phyloP scores from a whole-genome alignment of 2,113 vertebrate genomes.

The Scomber scombrus region DNA sequence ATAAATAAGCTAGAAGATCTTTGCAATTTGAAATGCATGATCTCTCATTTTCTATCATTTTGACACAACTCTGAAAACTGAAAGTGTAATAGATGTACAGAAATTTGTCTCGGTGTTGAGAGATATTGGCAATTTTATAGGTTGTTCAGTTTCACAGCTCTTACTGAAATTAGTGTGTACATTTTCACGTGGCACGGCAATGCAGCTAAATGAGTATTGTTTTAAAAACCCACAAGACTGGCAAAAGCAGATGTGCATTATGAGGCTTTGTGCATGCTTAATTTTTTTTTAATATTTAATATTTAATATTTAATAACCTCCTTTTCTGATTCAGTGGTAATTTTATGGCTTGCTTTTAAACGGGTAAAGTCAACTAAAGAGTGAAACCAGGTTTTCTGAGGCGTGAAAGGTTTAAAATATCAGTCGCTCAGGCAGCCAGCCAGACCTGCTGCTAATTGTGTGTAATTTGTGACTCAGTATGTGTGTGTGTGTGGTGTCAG shows the following conservation, averaged over 20 bases:
- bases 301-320: not conserved
- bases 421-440: slow-evolving; percentile 32
- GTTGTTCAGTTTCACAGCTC: slow-evolving; percentile 23
- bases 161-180: not conserved
- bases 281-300: not conserved
- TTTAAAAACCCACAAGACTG: not conserved
- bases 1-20: slow-evolving; percentile 31
- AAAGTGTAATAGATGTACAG: slow-evolving; percentile 11
- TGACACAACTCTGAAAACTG: slow-evolving; percentile 30
- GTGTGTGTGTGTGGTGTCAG: slow-evolving; percentile 46
- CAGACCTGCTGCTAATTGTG: slow-evolving; percentile 49
- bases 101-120: not conserved
- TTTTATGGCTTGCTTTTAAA: slow-evolving; percentile 4
- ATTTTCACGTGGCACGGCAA: not conserved
- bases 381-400: slow-evolving; percentile 31
- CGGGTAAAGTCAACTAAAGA: slow-evolving; percentile 11
- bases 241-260: not conserved
- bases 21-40: slow-evolving; percentile 39
- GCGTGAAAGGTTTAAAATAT: slow-evolving; percentile 25
- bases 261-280: not conserved
- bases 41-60: slow-evolving; percentile 28
- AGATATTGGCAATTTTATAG: slow-evolving; percentile 3
- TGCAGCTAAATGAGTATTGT: not conserved
- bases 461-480: slow-evolving; percentile 61
- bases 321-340: not conserved